Evolutionary conservation across 2,113 vertebrate species (phyloP).

Genomic region (Psittacula cyanocephala): DNA sequence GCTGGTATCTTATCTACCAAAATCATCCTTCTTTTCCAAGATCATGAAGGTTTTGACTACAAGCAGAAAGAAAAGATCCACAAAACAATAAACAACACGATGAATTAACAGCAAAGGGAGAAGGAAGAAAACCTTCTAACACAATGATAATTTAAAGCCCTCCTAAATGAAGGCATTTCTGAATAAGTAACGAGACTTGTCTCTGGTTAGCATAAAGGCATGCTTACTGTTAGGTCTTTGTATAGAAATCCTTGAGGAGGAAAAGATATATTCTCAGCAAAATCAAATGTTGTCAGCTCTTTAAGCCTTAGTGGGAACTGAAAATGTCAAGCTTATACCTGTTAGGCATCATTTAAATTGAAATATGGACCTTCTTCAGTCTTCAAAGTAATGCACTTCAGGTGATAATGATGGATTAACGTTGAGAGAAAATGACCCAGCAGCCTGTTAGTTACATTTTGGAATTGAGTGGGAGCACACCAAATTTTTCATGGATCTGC

Average conservation of each 20-base stretch:
- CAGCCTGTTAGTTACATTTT: slow-evolving; percentile 69
- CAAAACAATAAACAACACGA: background rate
- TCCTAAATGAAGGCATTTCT: background rate
- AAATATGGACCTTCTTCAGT: slow-evolving; percentile 66
- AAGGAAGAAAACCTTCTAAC: background rate
- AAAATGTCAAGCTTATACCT: slow-evolving; percentile 71
- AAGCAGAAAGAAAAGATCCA: background rate
- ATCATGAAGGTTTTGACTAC: background rate
- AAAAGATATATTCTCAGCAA: slow-evolving; percentile 43
- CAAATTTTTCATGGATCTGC: slow-evolving; percentile 70
- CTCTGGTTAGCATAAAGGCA: slow-evolving; percentile 15
- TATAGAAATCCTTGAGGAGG: background rate
- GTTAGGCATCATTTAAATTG: slow-evolving; percentile 72
- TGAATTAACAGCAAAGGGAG: background rate
- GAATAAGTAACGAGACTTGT: background rate
- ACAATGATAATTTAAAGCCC: background rate
- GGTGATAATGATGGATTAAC: slow-evolving; percentile 76
- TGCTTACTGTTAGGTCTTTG: background rate
- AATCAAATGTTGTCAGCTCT: slow-evolving; percentile 64
- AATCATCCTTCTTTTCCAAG: background rate
- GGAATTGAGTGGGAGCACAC: slow-evolving; percentile 62
- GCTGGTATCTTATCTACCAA: background rate
- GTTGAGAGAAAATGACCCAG: slow-evolving; percentile 65
- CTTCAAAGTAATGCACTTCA: slow-evolving; percentile 70
- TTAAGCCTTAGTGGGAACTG: slow-evolving; percentile 59